Percentiles rank a stretch among this genome's conserved stretches.
Evolutionary conservation across 2,797 vertebrate species (phyloP).

Genomic region (Lycodopsis pacificus): DNA sequence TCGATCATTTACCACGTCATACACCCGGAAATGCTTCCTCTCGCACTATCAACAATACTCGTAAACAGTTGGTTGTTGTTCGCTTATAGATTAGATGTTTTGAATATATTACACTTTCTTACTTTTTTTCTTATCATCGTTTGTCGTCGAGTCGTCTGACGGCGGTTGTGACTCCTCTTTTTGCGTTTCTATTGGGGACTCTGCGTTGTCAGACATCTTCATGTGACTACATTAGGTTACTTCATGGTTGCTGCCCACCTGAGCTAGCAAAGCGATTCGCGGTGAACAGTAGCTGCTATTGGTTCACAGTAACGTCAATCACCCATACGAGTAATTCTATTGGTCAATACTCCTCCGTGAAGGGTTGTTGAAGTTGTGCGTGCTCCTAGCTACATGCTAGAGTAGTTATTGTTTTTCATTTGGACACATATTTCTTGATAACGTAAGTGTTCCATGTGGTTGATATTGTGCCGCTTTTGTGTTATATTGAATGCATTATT

Average conservation of each 20-base stretch:
- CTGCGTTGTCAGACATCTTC: slow-evolving; percentile 86
- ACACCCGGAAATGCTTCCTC: slow-evolving; percentile 55
- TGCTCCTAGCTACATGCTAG: slow-evolving; percentile 15
- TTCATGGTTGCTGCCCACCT: not conserved
- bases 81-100: not conserved
- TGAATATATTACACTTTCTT: slow-evolving; percentile 1
- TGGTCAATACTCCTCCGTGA: slow-evolving; percentile 23
- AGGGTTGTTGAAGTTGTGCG: slow-evolving; percentile 6
- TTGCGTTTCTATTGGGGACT: slow-evolving; percentile 81
- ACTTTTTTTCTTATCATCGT: slow-evolving; percentile 88
- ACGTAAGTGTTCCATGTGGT: not conserved
- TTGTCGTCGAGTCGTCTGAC: slow-evolving; percentile 71
- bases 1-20: slow-evolving; percentile 35
- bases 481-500: not conserved
- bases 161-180: slow-evolving; percentile 81
- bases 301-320: slow-evolving; percentile 52
- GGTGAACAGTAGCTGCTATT: slow-evolving; percentile 34
- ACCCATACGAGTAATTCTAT: slow-evolving; percentile 25
- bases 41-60: slow-evolving; percentile 9
- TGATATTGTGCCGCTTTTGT: not conserved
- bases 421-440: not conserved
- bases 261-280: not conserved
- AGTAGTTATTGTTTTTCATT: slow-evolving; percentile 46
- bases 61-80: slow-evolving; percentile 1
- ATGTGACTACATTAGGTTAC: not conserved